Percentiles rank a stretch among this genome's conserved stretches.
Evolutionary conservation across 2,113 vertebrate species (phyloP).

Genomic region (Etheostoma cragini): DNA sequence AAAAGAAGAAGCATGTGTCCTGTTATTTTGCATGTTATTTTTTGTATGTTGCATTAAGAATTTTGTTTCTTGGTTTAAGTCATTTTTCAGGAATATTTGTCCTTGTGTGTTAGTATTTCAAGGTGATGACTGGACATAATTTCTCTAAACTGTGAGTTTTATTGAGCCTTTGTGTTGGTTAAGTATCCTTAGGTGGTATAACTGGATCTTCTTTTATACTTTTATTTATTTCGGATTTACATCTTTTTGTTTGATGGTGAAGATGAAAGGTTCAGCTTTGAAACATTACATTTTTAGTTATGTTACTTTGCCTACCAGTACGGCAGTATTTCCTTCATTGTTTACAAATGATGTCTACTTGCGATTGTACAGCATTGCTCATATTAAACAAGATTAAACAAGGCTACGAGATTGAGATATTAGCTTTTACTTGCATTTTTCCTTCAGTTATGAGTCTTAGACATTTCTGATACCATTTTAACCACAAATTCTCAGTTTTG

Average conservation of each 20-base stretch:
- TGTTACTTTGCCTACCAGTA: background rate
- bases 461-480: background rate
- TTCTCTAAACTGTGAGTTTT: background rate
- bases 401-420: background rate
- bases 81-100: background rate
- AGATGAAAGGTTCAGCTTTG: background rate
- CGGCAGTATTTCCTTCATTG: background rate
- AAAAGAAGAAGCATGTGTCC: background rate
- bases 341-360: background rate
- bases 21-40: background rate
- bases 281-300: background rate
- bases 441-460: background rate
- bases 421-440: background rate
- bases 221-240: background rate
- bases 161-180: background rate
- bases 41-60: background rate
- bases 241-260: background rate
- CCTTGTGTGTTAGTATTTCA: background rate
- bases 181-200: background rate
- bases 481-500: background rate
- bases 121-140: background rate
- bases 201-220: background rate
- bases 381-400: conserved; percentile 18
- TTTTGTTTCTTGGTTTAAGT: background rate
- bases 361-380: background rate